A percentile compares a stretch with the other conserved stretches of the same genome.
These are phyloP conservation scores for Leucoma salicis DNA, from an alignment of 2,888 invertebrate genomes.

Conservation along the genomic window DNA sequence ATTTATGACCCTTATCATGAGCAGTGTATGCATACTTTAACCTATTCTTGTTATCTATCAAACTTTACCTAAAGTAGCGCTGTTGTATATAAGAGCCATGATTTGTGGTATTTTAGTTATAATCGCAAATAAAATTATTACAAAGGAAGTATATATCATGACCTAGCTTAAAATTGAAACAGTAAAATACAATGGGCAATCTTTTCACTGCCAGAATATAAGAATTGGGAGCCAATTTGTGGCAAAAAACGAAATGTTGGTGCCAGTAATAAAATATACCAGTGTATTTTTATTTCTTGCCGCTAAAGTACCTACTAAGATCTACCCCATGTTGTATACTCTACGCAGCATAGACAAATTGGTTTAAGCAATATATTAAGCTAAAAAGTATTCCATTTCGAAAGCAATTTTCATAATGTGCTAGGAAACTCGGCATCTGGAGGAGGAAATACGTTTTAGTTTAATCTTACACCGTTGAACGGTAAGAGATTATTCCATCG, in stretches of 20 bases:
- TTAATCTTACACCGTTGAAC: no score
- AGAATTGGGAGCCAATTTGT: conserved; percentile 29
- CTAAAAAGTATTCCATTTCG: conserved; percentile 9
- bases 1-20: no score
- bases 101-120: no score
- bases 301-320: conserved; percentile 19
- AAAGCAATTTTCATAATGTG: no score
- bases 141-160: no score
- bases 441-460: background rate
- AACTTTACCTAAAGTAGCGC: no score
- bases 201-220: conserved; percentile 21
- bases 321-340: conserved; percentile 14
- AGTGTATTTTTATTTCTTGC: conserved; percentile 38
- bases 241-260: conserved; percentile 38
- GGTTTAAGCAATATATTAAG: conserved; percentile 8
- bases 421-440: no score
- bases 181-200: conserved; percentile 1
- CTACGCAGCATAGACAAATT: conserved; percentile 16
- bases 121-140: no score
- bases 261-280: conserved; percentile 38
- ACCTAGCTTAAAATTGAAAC: background rate
- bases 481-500: no score
- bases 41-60: no score
- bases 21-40: no score
- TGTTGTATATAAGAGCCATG: no score